These are phyloP conservation scores for Acrossocheilus fasciatus DNA, from an alignment of 2,797 vertebrate genomes.

Conservation along the genomic window DNA sequence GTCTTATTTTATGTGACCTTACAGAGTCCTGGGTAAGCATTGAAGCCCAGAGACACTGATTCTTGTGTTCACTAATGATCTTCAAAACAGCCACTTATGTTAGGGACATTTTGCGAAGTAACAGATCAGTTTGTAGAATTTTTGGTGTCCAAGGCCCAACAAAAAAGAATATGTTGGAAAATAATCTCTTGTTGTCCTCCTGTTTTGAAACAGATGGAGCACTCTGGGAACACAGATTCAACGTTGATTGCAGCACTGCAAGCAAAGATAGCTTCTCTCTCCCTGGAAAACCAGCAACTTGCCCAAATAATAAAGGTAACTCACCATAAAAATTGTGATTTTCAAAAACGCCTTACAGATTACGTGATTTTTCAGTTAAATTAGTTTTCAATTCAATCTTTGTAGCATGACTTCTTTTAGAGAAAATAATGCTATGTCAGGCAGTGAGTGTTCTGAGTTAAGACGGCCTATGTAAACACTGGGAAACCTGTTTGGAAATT, in stretches of 20 bases:
- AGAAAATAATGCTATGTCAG: not conserved
- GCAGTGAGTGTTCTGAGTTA: not conserved
- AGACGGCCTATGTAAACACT: constrained; percentile 1
- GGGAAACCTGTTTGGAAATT: constrained; percentile 8
- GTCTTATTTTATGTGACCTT: constrained; percentile 16
- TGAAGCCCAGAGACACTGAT: not conserved
- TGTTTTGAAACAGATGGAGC: constrained; percentile 69
- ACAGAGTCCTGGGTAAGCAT: not conserved
- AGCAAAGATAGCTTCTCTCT: constrained; percentile 89
- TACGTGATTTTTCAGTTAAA: not conserved
- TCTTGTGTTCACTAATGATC: constrained; percentile 23
- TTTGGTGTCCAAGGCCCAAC: not conserved
- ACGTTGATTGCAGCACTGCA: constrained; percentile 86
- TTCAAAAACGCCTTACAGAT: not conserved
- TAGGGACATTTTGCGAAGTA: not conserved
- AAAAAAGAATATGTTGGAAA: constrained; percentile 38
- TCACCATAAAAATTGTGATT: not conserved
- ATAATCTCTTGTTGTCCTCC: constrained; percentile 7
- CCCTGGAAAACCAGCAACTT: constrained; percentile 92
- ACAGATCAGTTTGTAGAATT: constrained; percentile 32
- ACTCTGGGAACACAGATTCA: constrained; percentile 76
- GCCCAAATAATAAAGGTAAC: constrained; percentile 88
- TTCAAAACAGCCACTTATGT: constrained; percentile 23
- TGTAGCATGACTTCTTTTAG: not conserved
- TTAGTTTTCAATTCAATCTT: not conserved